Evolutionary conservation across 2,888 invertebrate genomes (phyloP).

Genomic region (Himalopsyche anomala): DNA sequence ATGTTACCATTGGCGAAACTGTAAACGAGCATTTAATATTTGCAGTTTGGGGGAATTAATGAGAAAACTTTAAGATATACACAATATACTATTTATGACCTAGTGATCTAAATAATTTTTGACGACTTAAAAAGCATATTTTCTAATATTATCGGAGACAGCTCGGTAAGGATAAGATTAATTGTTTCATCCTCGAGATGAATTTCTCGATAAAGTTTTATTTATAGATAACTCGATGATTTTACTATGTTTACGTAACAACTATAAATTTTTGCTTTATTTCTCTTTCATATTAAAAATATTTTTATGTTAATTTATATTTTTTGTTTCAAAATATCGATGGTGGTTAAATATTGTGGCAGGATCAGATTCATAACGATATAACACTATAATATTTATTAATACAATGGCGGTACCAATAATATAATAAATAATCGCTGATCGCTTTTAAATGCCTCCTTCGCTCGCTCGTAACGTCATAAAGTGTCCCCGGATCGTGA

Average conservation of each 20-base stretch:
- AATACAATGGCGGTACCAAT: conserved; percentile 46
- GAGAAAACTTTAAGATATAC: background rate
- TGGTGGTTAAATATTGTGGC: conserved; percentile 61
- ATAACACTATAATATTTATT: conserved; percentile 50
- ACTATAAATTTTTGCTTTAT: conserved; percentile 58
- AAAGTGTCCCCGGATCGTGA: conserved; percentile 46
- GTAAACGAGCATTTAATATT: background rate
- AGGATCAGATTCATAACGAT: conserved; percentile 59
- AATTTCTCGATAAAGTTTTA: conserved; percentile 17
- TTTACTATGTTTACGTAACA: conserved; percentile 60
- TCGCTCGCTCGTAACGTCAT: background rate
- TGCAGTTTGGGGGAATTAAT: background rate
- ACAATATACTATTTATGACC: too few species aligned
- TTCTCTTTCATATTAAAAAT: conserved; percentile 62
- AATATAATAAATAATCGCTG: conserved; percentile 43
- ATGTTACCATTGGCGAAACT: too few species aligned
- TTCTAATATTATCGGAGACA: conserved; percentile 6
- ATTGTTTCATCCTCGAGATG: background rate
- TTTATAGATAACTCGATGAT: conserved; percentile 62
- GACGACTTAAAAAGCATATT: too few species aligned
- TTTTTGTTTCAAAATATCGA: conserved; percentile 63
- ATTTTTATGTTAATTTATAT: conserved; percentile 56
- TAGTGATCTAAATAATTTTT: too few species aligned
- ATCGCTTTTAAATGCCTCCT: conserved; percentile 34
- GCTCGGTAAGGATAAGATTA: background rate